Evolutionary conservation across 2,888 invertebrate species (phyloP), one percentile per base, ranked within the genome.

Genomic region (Yponomeuta plumbellus): DNA sequence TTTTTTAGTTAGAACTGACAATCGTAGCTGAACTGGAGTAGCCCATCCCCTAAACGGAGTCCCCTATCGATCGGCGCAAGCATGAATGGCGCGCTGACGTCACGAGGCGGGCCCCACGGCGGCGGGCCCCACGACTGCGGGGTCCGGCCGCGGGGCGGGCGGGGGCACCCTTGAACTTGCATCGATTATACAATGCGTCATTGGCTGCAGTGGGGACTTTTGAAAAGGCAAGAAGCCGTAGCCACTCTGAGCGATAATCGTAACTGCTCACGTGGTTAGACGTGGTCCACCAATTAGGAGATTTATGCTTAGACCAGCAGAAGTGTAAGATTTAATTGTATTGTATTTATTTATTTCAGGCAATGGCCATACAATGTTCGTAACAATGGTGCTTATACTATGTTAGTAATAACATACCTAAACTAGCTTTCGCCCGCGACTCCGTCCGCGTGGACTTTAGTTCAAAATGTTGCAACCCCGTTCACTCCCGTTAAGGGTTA

Each of bases 11-110:
- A 34, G 6, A 34, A 34, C 34, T 5, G n/a, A 34, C 34, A 34
- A 34, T 34, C 1, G 34, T 34, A 8, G 8, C 34, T 10, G 34
- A 8, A 34, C 8, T 34, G 44, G 13, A 52, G 44, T 17, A 5
- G 17, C 44, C 10, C 44, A 52, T 5, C 44, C 44, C 44, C 34
- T 34, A 34, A 34, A 34, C 34, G 34, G 34, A 34, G 34, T 34
- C 34, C 17, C 44, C 39, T 34, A 62, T 62, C 62, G 62, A 64
- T 10, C 63, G 11, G 26, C 17, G 57, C 34, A 5, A 13, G 56
- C 57, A 65, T 65, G 65, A 65, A 65, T 65, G 65, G 57, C 57
- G 26, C 8, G n/a, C 34, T 65, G 65, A 65, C 65, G 65, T 65
- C 65, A 65, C 26, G 39, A 8, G 62, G 39, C 2, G 17, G 13